phyloP scores from a whole-genome alignment of 2,797 vertebrate species.

The Phrynocephalus guinanensis region DNA sequence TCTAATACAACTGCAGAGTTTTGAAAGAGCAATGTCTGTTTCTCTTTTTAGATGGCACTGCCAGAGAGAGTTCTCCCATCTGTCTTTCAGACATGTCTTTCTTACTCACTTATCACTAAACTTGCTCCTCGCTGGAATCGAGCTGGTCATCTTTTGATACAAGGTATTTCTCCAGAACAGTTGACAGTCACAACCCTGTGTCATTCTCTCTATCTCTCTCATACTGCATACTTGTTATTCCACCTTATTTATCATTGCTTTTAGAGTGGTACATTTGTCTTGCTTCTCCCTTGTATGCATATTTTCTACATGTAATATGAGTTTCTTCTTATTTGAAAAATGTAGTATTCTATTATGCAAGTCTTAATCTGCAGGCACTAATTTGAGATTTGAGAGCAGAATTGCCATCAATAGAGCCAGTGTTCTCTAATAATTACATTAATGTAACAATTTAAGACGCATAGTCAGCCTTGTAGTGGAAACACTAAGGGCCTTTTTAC shows the following conservation, averaged over 20 bases:
- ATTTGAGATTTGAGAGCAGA: too few relatives aligned
- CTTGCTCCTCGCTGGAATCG: conserved; percentile 91
- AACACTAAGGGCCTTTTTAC: too few relatives aligned
- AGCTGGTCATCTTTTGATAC: conserved; percentile 86
- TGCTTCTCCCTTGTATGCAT: background rate
- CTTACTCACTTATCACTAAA: conserved; percentile 83
- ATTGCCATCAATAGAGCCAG: too few relatives aligned
- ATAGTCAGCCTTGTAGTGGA: too few relatives aligned
- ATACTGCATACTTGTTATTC: too few relatives aligned
- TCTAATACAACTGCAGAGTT: background rate
- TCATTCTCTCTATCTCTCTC: background rate
- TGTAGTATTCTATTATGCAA: too few relatives aligned
- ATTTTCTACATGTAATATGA: too few relatives aligned
- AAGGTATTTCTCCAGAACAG: conserved; percentile 76
- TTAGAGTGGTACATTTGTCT: background rate
- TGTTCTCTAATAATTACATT: too few relatives aligned
- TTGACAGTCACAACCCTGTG: conserved; percentile 23
- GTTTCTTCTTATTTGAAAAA: too few relatives aligned
- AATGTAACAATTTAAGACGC: too few relatives aligned
- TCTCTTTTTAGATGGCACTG: conserved; percentile 73
- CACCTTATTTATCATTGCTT: background rate
- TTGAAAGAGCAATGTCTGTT: conserved; percentile 31
- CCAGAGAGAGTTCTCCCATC: conserved; percentile 80
- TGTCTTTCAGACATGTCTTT: conserved; percentile 86
- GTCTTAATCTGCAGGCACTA: too few relatives aligned